Evolutionary conservation across 2,888 invertebrate species (phyloP).

Genomic region (Malacosoma neustria): DNA sequence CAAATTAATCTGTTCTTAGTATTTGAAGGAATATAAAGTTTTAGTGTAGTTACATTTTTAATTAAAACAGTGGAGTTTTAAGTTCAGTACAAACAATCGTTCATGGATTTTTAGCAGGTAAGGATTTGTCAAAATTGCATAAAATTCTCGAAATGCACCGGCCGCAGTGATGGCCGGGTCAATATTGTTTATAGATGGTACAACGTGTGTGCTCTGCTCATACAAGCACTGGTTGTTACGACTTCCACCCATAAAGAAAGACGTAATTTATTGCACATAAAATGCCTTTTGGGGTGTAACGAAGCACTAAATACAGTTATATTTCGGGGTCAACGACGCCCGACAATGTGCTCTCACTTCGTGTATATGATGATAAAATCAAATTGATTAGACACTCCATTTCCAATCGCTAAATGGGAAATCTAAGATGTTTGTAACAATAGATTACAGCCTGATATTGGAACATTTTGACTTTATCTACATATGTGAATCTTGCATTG

Average conservation of each 20-base stretch:
- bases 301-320: conserved; percentile 20
- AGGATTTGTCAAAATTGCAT: conserved; percentile 9
- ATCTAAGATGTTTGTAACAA: background rate
- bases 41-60: too few relatives aligned
- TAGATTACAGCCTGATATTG: background rate
- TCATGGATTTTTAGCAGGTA: conserved; percentile 59
- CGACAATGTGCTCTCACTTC: conserved; percentile 6
- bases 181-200: too few relatives aligned
- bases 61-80: too few relatives aligned
- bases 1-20: too few relatives aligned
- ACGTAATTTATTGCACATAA: conserved; percentile 3
- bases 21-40: too few relatives aligned
- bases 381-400: background rate
- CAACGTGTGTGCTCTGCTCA: too few relatives aligned
- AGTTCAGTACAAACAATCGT: conserved; percentile 10
- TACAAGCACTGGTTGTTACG: conserved; percentile 5
- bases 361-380: background rate
- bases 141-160: background rate
- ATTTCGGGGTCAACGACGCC: conserved; percentile 22
- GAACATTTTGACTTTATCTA: background rate
- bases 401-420: background rate
- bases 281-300: conserved; percentile 12
- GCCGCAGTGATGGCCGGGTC: conserved; percentile 2
- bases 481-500: background rate
- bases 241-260: background rate